A percentile compares a stretch with the other conserved stretches of the same genome.
These are phyloP conservation scores for Brachionus manjavacas DNA, from an alignment of 1,140 invertebrate species.

Conservation along the genomic window DNA sequence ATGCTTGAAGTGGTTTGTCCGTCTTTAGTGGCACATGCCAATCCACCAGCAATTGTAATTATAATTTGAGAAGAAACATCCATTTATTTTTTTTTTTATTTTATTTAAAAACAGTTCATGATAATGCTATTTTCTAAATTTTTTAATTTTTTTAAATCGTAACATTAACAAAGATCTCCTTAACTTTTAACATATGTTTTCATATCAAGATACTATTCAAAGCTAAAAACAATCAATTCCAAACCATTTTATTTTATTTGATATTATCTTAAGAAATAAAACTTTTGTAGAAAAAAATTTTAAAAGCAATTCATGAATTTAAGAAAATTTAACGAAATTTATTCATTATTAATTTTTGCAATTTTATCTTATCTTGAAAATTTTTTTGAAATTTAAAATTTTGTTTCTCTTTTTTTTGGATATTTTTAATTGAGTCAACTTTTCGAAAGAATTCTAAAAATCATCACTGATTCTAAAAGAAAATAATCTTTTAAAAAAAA, in stretches of 20 bases:
- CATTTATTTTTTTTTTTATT: background rate
- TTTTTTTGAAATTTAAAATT: background rate
- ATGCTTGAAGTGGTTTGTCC: background rate
- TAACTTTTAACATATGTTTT: background rate
- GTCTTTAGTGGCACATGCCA: background rate
- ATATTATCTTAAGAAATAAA: too few species aligned
- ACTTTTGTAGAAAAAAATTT: background rate
- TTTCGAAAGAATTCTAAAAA: too few species aligned
- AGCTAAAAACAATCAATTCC: background rate
- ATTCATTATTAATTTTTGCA: background rate
- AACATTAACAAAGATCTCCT: background rate
- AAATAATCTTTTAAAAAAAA: too few species aligned
- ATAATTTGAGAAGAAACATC: background rate
- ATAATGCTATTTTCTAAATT: too few species aligned
- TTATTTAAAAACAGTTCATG: background rate
- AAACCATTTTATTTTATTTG: background rate
- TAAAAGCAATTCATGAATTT: background rate
- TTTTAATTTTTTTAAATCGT: background rate
- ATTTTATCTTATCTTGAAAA: background rate
- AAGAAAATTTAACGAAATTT: background rate
- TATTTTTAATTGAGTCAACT: background rate
- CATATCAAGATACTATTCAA: background rate
- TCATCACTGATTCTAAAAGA: too few species aligned
- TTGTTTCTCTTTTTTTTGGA: background rate
- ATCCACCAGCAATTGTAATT: constrained; percentile 20